phyloP scores from a whole-genome alignment of 2,888 invertebrate species.

The Oxytorus armatus region DNA sequence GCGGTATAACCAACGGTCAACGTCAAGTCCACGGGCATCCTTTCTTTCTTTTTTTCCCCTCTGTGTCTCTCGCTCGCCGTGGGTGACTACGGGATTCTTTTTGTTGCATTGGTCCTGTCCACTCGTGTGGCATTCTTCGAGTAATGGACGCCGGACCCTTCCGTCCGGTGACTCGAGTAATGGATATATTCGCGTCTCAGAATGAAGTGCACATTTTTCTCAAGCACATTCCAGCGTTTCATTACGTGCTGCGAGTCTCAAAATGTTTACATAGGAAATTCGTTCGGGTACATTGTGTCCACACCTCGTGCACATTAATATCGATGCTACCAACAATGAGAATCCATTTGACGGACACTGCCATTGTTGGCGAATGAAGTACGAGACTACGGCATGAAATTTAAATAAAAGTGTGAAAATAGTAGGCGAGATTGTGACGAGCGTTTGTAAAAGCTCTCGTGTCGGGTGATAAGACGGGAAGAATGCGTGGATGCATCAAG shows the following conservation, averaged over 20 bases:
- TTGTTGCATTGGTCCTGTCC: constrained; percentile 11
- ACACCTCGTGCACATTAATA: too few species aligned
- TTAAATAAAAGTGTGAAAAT: not conserved
- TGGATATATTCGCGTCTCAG: not conserved
- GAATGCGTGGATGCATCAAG: constrained; percentile 54
- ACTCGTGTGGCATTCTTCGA: constrained; percentile 13
- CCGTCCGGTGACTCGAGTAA: constrained; percentile 17
- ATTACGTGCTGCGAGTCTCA: not conserved
- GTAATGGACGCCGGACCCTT: constrained; percentile 22
- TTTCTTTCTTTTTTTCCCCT: not conserved
- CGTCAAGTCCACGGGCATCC: constrained; percentile 10
- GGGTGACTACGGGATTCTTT: constrained; percentile 5
- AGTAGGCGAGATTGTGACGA: too few species aligned
- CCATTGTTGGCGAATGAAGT: too few species aligned
- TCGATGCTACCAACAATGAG: not conserved
- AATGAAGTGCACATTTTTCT: not conserved
- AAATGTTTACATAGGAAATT: not conserved
- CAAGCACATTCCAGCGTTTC: not conserved
- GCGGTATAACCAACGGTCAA: constrained; percentile 13
- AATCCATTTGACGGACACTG: not conserved
- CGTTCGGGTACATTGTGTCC: too few species aligned
- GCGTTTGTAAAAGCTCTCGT: too few species aligned
- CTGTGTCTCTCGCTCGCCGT: not conserved
- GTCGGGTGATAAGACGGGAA: constrained; percentile 11
- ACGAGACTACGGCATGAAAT: too few species aligned